These are phyloP conservation scores for Neolamprologus sp. DNA, from an alignment of 2,113 vertebrate species.

Conservation along the genomic window DNA sequence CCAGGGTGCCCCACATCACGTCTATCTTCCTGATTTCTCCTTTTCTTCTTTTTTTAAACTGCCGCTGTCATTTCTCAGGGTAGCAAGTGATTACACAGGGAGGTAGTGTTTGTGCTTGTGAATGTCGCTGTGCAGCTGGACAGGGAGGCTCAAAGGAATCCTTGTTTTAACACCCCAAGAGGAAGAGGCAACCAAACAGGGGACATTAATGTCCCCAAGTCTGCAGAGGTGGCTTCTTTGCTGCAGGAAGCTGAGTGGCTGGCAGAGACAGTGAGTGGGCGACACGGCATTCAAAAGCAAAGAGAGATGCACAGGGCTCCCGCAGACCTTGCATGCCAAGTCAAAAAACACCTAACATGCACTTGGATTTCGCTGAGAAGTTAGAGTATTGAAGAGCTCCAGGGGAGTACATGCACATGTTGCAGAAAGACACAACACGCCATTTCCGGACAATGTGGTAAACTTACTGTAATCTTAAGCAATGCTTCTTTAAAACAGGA, in stretches of 20 bases:
- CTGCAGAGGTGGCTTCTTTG: constrained; percentile 56
- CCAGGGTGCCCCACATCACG: background rate
- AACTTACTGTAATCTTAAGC: constrained; percentile 36
- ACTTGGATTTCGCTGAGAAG: background rate
- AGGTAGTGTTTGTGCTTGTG: constrained; percentile 63
- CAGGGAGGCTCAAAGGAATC: constrained; percentile 67
- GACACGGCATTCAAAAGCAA: constrained; percentile 50
- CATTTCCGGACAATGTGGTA: constrained; percentile 20
- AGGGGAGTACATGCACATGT: background rate
- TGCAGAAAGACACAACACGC: background rate
- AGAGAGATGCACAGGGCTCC: constrained; percentile 29
- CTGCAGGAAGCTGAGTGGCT: constrained; percentile 63
- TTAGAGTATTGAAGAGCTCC: background rate
- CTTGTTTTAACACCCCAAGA: constrained; percentile 66
- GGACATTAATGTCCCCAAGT: constrained; percentile 57
- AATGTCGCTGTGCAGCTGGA: constrained; percentile 74
- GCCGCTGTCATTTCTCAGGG: constrained; percentile 45
- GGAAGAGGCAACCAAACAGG: constrained; percentile 66
- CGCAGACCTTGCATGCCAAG: constrained; percentile 18
- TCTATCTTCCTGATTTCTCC: constrained; percentile 30
- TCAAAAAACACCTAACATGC: background rate
- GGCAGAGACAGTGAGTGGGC: constrained; percentile 31
- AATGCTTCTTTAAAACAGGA: constrained; percentile 47
- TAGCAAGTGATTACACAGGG: constrained; percentile 59
- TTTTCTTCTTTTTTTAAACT: background rate